Evolutionary conservation across 2,797 vertebrate species (phyloP), one percentile per base, ranked within the genome.

Genomic region (Triplophysa bombifrons): DNA sequence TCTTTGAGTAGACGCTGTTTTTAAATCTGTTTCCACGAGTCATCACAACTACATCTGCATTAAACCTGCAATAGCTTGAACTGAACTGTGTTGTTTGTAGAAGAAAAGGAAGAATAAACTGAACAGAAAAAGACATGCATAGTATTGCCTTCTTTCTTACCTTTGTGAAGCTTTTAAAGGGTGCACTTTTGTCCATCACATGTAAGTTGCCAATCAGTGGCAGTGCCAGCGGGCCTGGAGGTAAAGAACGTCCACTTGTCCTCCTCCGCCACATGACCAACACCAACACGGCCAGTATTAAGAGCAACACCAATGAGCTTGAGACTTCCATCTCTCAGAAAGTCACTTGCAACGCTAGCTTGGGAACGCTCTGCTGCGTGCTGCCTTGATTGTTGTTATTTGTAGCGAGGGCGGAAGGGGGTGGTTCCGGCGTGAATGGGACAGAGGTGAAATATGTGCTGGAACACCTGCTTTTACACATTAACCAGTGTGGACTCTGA

Each of bases 151-250:
- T 30, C 61, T 51, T 22, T 12, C 73, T 82, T 19, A 92, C 92
- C 84, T 93, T 58, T 9, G 90, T 0, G 0, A 93, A 82, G 50
- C 84, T 90, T 83, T 88, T 89, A 79, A 87, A 91, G 1, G 91
- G 90, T n/a, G 67, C 83, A 0, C 76, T 61, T 51, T 77, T 90
- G 69, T 93, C 65, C 53, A 93, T 16, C 20, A 85, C 85, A 1
- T 67, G 85, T 46, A 92, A 73, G 69, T 92, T 92, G 72, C 92
- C 92, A 5, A 91, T 61, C 2, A 93, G 56, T 8, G 91, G 92
- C 17, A 92, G 69, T 8, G 85, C 76, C 2, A n/a, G 6, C 5
- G 92, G 92, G 64, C 92, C 92, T 8, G 92, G 92, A 8, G 92
- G 92, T 22, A 76, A 63, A 58, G 16, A 30, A 27, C 92, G 66